Conservation (phyloP, 2,797 vertebrate species). For the Sebastes steindachneri region DNA sequence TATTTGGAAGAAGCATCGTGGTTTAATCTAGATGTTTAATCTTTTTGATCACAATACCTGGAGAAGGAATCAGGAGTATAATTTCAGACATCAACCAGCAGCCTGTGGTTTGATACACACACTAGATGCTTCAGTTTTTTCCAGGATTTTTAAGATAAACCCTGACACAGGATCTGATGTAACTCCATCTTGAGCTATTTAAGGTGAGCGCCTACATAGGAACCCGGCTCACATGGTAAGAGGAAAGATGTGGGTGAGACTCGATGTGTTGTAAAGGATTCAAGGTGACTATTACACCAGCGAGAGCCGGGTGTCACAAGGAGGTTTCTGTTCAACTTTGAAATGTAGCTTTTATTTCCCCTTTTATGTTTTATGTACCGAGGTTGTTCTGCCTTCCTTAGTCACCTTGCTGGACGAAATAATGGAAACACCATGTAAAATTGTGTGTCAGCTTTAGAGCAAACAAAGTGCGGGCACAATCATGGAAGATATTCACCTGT, state of each 20-base stretch:
- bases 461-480: background rate
- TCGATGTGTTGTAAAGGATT: background rate
- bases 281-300: conserved; percentile 18
- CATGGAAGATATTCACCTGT: background rate
- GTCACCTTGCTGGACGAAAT: background rate
- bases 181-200: conserved; percentile 57
- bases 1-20: background rate
- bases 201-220: conserved; percentile 54
- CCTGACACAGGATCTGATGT: conserved; percentile 35
- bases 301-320: conserved; percentile 1
- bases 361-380: background rate
- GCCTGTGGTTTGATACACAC: background rate
- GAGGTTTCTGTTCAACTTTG: conserved; percentile 1
- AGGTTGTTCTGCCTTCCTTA: background rate
- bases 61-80: background rate
- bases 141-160: background rate
- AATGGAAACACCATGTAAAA: background rate
- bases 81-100: background rate
- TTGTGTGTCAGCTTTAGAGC: background rate
- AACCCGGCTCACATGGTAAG: conserved; percentile 26
- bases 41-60: background rate
- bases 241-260: conserved; percentile 41
- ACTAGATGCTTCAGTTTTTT: background rate
- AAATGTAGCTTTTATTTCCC: background rate
- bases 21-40: background rate